Evolutionary conservation across 2,888 invertebrate genomes (phyloP), one percentile per base, ranked within the genome.

Genomic region (Lasius platythorax): DNA sequence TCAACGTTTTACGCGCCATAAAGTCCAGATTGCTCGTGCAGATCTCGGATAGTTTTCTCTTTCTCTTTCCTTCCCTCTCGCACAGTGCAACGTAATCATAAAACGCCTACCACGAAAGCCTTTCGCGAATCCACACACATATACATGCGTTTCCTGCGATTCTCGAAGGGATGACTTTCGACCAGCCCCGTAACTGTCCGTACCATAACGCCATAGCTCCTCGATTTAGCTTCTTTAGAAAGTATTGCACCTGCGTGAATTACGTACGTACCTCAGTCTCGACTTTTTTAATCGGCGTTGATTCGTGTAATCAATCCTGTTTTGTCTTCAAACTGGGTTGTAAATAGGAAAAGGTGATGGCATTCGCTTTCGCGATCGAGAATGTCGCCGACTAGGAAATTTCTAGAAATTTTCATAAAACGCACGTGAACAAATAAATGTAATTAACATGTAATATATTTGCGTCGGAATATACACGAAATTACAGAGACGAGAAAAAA

Each of bases 131-230:
- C 40, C n/a, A n/a, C n/a, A 23, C 1, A 33, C 0, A 11, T 40
- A 4, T 58, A 40, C 9, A 46, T 46, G 5, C 33, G 28, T 64
- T 8, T 28, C n/a, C 53, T 18, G 56, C 30, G 43, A 28, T 74
- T 81, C 53, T 50, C 70, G 46, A 78, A 74, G 88, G 83, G 78
- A 85, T 88, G 88, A 88, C 85, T 88, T 85, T 88, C 88, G 88
- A 88, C 88, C 79, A 79, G 23, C 58, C 46, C 46, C 18, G 12
- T 79, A 83, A 50, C 15, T 30, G 30, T 15, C 37, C n/a, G 58
- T 64, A 53, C 33, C n/a, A 46, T 68, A 63, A 30, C 30, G 30
- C 56, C 58, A 43, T 63, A 68, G 40, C 64, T 68, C 75, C 73
- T 83, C 66, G 70, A 72, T 82, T 66, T 40, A 70, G 76, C 76